A percentile compares a stretch with the other conserved stretches of the same genome.
Evolutionary conservation across 1,140 invertebrate species (phyloP).

Genomic region (Drosophila novamexicana): DNA sequence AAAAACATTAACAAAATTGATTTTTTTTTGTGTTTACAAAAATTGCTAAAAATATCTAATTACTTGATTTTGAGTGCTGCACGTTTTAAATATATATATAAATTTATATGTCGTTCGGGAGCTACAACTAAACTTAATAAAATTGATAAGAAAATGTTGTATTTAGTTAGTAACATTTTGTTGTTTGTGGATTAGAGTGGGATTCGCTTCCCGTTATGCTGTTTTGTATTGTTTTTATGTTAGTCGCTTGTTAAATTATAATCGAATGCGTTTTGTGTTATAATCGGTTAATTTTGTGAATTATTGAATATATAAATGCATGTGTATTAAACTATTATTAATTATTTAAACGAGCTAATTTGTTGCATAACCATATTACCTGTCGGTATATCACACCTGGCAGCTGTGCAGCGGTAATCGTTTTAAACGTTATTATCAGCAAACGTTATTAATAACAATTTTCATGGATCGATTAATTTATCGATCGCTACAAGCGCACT

Average conservation of each 20-base stretch:
- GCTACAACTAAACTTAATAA: constrained; percentile 15
- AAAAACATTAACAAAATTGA: constrained; percentile 18
- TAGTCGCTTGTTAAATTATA: constrained; percentile 17
- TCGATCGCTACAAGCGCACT: constrained; percentile 9
- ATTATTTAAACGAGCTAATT: constrained; percentile 33
- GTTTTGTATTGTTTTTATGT: constrained; percentile 10
- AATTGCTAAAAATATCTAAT: constrained; percentile 31
- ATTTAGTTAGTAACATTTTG: constrained; percentile 23
- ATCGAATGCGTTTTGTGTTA: constrained; percentile 30
- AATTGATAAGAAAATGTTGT: constrained; percentile 1
- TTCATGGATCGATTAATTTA: constrained; percentile 7
- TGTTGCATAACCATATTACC: constrained; percentile 51
- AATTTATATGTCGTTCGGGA: not conserved
- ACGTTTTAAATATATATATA: constrained; percentile 22
- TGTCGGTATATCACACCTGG: constrained; percentile 31
- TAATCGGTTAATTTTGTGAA: constrained; percentile 25
- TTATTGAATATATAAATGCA: constrained; percentile 6
- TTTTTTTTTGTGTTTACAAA: constrained; percentile 18
- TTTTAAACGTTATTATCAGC: constrained; percentile 6
- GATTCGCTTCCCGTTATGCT: not conserved
- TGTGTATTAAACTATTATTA: constrained; percentile 17
- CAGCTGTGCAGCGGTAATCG: constrained; percentile 27
- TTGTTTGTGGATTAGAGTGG: not conserved
- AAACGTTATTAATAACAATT: not conserved
- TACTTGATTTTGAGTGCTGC: constrained; percentile 20